Evolutionary conservation across 2,113 vertebrate species (phyloP), one percentile per base, ranked within the genome.

Genomic region (Otolemur garnettii): DNA sequence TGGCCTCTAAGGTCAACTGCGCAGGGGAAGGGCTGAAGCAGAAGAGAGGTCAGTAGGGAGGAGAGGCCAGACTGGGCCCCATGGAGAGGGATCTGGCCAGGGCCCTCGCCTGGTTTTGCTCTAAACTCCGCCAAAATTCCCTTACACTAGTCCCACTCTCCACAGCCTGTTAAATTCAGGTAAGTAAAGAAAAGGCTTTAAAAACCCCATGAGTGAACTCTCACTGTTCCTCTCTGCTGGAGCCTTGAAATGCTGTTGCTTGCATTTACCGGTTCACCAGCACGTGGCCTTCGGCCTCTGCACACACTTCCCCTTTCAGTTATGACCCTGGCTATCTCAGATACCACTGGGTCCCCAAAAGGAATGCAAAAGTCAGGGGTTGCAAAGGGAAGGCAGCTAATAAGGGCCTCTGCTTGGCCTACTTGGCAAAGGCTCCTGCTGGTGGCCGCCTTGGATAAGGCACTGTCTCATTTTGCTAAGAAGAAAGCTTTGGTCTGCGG

Each of bases 71-170:
- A 22, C 50, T 19, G 1, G 75, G 68, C n/a, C 22, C 60, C 53
- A 13, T 22, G 12, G 2, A 35, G 17, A 55, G 62, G 30, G 18
- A 33, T 55, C 42, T 17, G 57, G 30, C n/a, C 64, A 4, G 12
- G 82, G 55, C 8, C 4, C 57, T 26, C 2, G 9, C 33, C 10
- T 53, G 68, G 24, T 66, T 26, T 1, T 38, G 50, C 53, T 68
- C 15, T 0, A 0, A 33, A 7, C 33, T 59, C 24, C 4, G 0
- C 15, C 33, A 19, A 4, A 9, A 38, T 9, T 88, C 35, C 18
- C 24, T 5, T 6, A 68, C 21, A 13, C 28, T 4, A 35, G 1
- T 8, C 55, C 33, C 2, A 2, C 10, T 64, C 17, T 21, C 6
- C 13, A 22, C 68, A 33, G 22, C 18, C n/a, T 4, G 18, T 2